Conservation (phyloP, 2,888 invertebrate species). For the Nomada fabriciana region DNA sequence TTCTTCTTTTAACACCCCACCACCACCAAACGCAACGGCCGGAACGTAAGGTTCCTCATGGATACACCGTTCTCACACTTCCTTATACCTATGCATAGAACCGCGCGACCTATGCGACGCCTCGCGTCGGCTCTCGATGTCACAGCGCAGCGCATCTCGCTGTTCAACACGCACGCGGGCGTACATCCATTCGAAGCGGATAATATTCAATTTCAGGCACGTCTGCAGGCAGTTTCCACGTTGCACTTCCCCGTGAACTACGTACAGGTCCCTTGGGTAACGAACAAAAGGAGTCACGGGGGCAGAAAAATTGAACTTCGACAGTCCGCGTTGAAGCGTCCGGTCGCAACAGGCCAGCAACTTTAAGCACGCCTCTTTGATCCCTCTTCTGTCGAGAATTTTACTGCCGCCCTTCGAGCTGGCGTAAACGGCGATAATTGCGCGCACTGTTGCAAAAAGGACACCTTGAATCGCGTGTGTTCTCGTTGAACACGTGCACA, state of each 20-base stretch:
- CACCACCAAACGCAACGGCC: neutral
- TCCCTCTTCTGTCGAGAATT: slow-evolving; percentile 44
- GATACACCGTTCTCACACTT: slow-evolving; percentile 20
- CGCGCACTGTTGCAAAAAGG: slow-evolving; percentile 74
- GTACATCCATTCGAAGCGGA: slow-evolving; percentile 60
- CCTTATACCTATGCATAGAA: slow-evolving; percentile 55
- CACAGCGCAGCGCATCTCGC: slow-evolving; percentile 47
- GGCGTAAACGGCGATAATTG: slow-evolving; percentile 80
- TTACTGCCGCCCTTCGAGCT: slow-evolving; percentile 72
- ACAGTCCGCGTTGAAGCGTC: neutral
- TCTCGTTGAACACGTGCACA: slow-evolving; percentile 55
- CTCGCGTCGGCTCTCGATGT: slow-evolving; percentile 52
- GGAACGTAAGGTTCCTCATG: slow-evolving; percentile 22
- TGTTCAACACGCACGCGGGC: slow-evolving; percentile 34
- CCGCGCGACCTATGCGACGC: neutral
- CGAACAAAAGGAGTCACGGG: neutral
- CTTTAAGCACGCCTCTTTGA: neutral
- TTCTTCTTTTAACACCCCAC: slow-evolving; percentile 37
- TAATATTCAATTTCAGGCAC: slow-evolving; percentile 72
- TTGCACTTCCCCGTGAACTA: slow-evolving; percentile 24
- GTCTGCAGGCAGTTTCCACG: slow-evolving; percentile 67
- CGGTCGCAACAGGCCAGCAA: neutral
- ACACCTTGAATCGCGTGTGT: slow-evolving; percentile 55
- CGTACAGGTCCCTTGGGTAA: neutral
- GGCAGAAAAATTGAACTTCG: slow-evolving; percentile 30